Evolutionary conservation across 2,113 vertebrate species (phyloP).

Genomic region (Platycercus adscitus): DNA sequence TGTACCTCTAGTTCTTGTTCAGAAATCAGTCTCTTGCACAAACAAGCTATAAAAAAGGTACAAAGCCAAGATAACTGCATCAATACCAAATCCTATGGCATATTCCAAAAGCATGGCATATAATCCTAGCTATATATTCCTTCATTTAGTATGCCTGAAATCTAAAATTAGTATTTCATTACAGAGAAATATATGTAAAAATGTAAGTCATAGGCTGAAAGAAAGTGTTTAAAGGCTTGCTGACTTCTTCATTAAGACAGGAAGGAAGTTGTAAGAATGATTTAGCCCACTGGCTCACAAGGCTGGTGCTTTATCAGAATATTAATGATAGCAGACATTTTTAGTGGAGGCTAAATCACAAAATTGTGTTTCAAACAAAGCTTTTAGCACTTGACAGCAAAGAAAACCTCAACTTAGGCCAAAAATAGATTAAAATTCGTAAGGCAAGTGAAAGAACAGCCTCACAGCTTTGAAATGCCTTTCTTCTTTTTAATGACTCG

Average conservation of each 20-base stretch:
- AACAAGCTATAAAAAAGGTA: not conserved
- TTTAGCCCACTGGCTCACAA: not conserved
- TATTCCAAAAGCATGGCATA: not conserved
- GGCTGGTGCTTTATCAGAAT: not conserved
- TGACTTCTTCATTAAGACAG: not conserved
- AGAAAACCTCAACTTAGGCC: not conserved
- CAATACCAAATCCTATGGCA: not conserved
- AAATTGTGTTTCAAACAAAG: not conserved
- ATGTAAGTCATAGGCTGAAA: not conserved
- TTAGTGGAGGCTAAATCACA: not conserved
- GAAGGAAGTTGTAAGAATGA: not conserved
- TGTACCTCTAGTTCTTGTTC: not conserved
- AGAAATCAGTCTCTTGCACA: not conserved
- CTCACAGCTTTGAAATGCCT: not conserved
- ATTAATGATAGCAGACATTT: not conserved
- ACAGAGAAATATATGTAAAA: not conserved
- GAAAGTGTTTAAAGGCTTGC: not conserved
- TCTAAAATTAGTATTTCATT: not conserved
- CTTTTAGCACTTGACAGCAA: not conserved
- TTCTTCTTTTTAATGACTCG: not conserved
- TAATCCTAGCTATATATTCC: not conserved
- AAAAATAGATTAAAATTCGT: not conserved
- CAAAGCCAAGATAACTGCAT: not conserved
- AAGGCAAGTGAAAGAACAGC: not conserved
- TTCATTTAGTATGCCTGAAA: not conserved